Percentiles rank a stretch among this genome's conserved stretches.
Conservation (phyloP, 1,140 invertebrate species). For the Hypothenemus hampei region DNA sequence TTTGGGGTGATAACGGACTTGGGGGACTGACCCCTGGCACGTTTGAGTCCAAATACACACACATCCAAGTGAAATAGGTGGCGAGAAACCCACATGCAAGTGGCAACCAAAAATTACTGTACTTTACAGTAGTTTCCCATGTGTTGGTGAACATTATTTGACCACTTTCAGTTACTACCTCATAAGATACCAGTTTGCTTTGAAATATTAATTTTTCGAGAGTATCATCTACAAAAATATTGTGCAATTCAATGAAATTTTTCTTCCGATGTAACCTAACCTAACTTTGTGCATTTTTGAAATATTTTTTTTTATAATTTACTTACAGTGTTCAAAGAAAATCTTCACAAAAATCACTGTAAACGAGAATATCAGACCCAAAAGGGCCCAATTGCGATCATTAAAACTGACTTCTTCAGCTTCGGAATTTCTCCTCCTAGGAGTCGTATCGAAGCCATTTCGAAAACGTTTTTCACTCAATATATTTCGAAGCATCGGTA, state of each 20-base stretch:
- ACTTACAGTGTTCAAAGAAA: constrained; percentile 35
- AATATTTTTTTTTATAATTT: not conserved
- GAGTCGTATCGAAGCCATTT: constrained; percentile 12
- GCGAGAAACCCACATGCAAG: constrained; percentile 38
- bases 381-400: constrained; percentile 23
- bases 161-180: constrained; percentile 34
- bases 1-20: constrained; percentile 46
- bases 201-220: constrained; percentile 33
- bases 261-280: not conserved
- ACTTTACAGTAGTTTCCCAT: constrained; percentile 32
- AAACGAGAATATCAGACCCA: constrained; percentile 35
- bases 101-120: constrained; percentile 36
- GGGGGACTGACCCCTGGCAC: constrained; percentile 49
- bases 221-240: constrained; percentile 33
- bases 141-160: constrained; percentile 34
- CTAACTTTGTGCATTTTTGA: not conserved
- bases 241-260: not conserved
- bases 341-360: constrained; percentile 33
- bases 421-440: constrained; percentile 13
- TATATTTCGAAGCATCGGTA: constrained; percentile 22
- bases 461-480: constrained; percentile 20
- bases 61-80: constrained; percentile 45
- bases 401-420: not conserved
- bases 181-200: constrained; percentile 33
- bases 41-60: constrained; percentile 50